These are phyloP conservation scores for Potamilus streckersoni DNA, from an alignment of 1,140 invertebrate species.

Conservation along the genomic window DNA sequence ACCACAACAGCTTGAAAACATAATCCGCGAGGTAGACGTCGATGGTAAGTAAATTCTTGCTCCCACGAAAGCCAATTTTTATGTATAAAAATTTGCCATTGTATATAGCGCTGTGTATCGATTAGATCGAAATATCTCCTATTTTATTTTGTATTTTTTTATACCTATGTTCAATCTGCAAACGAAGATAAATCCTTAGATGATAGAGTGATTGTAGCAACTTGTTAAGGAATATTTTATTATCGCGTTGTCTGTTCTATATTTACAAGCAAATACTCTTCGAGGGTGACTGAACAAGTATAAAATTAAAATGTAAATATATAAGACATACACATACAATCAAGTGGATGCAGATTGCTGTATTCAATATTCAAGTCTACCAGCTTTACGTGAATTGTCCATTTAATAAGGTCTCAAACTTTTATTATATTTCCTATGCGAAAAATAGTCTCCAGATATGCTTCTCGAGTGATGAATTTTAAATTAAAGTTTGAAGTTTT, in stretches of 20 bases:
- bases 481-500: background rate
- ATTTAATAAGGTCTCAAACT: no score
- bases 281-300: background rate
- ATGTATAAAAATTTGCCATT: background rate
- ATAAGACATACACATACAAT: background rate
- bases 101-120: background rate
- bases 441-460: no score
- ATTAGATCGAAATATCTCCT: background rate
- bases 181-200: background rate
- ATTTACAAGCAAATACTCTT: background rate
- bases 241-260: background rate
- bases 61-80: background rate
- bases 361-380: background rate
- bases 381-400: no score
- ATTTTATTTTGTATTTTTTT: background rate
- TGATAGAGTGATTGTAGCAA: background rate
- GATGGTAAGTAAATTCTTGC: conserved; percentile 74
- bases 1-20: conserved; percentile 66
- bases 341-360: background rate
- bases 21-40: conserved; percentile 86
- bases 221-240: background rate
- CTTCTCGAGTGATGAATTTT: no score
- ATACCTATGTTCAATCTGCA: background rate
- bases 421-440: no score
- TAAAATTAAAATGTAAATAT: background rate